These are phyloP conservation scores for Erythrolamprus reginae DNA, from an alignment of 2,113 vertebrate species.

Conservation along the genomic window DNA sequence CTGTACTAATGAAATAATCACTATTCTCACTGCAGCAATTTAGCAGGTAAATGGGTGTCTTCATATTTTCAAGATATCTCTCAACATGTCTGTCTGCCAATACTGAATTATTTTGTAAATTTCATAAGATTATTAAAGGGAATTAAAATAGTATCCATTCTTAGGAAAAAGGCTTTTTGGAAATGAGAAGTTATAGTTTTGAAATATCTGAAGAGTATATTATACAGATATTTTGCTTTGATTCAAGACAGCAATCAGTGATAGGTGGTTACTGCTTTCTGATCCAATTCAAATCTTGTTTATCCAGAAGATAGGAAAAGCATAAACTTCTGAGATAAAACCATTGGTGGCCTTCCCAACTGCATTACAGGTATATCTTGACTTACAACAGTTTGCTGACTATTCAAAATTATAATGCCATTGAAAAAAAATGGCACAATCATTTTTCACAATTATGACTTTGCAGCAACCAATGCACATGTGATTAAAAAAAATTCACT, in stretches of 20 bases:
- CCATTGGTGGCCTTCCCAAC: background rate
- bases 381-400: background rate
- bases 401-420: background rate
- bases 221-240: background rate
- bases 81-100: background rate
- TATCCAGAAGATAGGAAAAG: background rate
- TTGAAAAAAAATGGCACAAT: background rate
- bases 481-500: background rate
- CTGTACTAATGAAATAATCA: slow-evolving; percentile 26
- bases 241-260: background rate
- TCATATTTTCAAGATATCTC: slow-evolving; percentile 5
- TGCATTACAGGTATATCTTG: background rate
- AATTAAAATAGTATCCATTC: background rate
- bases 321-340: background rate
- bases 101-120: background rate
- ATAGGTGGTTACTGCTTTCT: background rate
- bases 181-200: background rate
- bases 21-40: slow-evolving; percentile 8
- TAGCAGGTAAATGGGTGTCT: background rate
- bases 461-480: background rate
- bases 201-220: background rate
- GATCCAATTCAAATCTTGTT: background rate
- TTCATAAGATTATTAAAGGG: background rate
- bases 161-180: background rate
- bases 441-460: background rate